phyloP scores from a whole-genome alignment of 1,140 invertebrate species.

The Bombus haemorrhoidalis region DNA sequence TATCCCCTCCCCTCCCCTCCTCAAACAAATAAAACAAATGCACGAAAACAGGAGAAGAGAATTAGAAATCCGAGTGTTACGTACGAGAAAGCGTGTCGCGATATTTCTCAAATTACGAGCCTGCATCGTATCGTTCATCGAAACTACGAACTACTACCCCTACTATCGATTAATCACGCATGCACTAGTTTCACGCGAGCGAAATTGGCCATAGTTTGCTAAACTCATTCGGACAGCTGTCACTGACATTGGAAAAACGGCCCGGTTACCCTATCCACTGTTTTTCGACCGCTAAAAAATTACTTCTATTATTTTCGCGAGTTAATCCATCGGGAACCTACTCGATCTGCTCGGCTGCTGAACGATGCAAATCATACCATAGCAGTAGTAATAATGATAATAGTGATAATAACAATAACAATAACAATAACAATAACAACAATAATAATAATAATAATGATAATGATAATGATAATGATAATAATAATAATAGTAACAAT shows the following conservation, averaged over 20 bases:
- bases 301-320: not conserved
- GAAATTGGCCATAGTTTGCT: not conserved
- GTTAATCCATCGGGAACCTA: not conserved
- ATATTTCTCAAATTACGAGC: not conserved
- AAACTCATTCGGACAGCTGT: constrained; percentile 7
- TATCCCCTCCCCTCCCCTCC: rapidly evolving
- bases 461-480: not conserved
- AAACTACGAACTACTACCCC: not conserved
- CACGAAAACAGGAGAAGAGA: not conserved
- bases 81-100: not conserved
- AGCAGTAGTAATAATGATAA: no score
- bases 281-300: not conserved
- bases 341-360: not conserved
- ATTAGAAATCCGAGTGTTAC: not conserved
- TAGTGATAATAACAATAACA: not conserved
- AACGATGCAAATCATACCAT: not conserved
- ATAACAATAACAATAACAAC: not conserved
- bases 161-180: not conserved
- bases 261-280: no score
- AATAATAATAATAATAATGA: not conserved
- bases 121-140: not conserved
- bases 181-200: not conserved
- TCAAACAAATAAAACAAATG: no score
- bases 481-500: not conserved
- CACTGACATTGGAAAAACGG: not conserved